phyloP scores from a whole-genome alignment of 1,140 invertebrate genomes.

The Portunus trituberculatus region DNA sequence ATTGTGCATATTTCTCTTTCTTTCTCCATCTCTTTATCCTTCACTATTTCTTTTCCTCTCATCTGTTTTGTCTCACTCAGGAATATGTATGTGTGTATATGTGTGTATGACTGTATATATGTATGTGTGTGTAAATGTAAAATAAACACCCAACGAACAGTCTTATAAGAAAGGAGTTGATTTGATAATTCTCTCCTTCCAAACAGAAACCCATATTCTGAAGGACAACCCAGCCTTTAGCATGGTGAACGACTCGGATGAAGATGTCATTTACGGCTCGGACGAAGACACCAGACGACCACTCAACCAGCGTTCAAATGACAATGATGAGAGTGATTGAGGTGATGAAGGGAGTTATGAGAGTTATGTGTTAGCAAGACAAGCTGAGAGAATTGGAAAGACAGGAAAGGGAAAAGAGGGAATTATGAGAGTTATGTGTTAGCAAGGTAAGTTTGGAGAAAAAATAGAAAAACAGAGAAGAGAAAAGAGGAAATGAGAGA shows the following conservation, averaged over 20 bases:
- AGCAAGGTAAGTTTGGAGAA: background rate
- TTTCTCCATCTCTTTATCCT: too few species aligned
- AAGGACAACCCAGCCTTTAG: constrained; percentile 98
- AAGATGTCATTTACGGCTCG: constrained; percentile 97
- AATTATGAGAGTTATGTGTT: background rate
- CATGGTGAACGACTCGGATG: constrained; percentile 99
- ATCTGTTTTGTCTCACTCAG: too few species aligned
- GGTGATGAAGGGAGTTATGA: background rate
- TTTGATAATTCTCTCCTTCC: background rate
- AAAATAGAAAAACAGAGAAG: background rate
- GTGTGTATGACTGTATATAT: too few species aligned
- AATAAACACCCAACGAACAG: too few species aligned
- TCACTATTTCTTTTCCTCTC: too few species aligned
- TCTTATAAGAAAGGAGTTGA: too few species aligned
- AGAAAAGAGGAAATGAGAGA: background rate
- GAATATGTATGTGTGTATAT: too few species aligned
- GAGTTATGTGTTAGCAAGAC: background rate
- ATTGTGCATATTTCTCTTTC: too few species aligned
- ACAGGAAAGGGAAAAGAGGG: background rate
- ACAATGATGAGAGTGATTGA: constrained; percentile 79
- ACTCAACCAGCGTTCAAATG: constrained; percentile 78
- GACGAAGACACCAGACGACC: constrained; percentile 86
- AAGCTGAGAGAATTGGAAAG: background rate
- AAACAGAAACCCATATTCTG: constrained; percentile 90
- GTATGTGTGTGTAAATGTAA: too few species aligned